Conservation (phyloP, 2,888 invertebrate genomes). For the Trichogramma evanescens region DNA sequence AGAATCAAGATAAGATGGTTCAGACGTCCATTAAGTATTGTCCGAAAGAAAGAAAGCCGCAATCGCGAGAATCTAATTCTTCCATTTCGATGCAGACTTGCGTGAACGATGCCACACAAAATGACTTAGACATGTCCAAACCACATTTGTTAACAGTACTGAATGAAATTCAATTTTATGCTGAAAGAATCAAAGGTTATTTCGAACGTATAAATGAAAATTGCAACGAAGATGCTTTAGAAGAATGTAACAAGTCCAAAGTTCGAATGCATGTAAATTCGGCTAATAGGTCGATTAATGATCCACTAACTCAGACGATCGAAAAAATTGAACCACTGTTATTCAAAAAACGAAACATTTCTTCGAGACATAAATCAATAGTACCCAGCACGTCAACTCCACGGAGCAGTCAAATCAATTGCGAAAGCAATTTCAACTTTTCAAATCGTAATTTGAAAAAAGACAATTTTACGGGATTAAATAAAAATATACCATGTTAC, state of each 20-base stretch:
- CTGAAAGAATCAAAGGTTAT: slow-evolving; percentile 7
- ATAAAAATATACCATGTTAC: not conserved
- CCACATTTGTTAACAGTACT: slow-evolving; percentile 12
- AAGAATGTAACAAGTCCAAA: not conserved
- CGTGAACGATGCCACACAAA: not conserved
- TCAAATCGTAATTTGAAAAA: not conserved
- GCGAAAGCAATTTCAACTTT: not conserved
- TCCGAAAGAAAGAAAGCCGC: not conserved
- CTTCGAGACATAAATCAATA: too few relatives aligned
- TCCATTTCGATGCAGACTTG: slow-evolving; percentile 4
- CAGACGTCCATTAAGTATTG: not conserved
- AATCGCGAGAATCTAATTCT: not conserved
- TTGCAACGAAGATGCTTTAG: not conserved
- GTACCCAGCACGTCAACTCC: not conserved
- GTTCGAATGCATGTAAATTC: not conserved
- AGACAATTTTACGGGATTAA: not conserved
- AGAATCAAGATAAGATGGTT: not conserved
- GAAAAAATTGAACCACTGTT: too few relatives aligned
- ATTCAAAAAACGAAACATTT: too few relatives aligned
- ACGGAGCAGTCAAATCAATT: not conserved
- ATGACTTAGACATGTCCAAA: not conserved
- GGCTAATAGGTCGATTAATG: not conserved
- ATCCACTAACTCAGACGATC: too few relatives aligned
- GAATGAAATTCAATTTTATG: slow-evolving; percentile 12
- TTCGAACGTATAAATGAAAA: not conserved